These are phyloP conservation scores for Lithophane leautieri DNA, from an alignment of 2,888 invertebrate species.

Conservation along the genomic window DNA sequence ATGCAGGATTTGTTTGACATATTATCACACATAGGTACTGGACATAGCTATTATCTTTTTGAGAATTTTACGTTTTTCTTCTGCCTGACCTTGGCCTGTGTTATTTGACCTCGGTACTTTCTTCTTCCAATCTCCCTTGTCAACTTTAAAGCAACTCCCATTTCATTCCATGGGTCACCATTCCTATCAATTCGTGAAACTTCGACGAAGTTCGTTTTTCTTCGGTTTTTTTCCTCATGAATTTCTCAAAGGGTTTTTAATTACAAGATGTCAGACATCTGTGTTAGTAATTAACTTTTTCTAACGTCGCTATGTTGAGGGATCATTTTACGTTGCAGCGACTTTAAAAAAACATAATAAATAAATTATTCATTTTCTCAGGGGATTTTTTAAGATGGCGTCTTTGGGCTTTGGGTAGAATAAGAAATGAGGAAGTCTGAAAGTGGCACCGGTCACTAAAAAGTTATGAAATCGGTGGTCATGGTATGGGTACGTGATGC, in stretches of 20 bases:
- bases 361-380: constrained; percentile 21
- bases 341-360: constrained; percentile 19
- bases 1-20: too few relatives aligned
- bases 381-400: constrained; percentile 7
- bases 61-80: neutral
- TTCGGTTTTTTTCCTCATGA: constrained; percentile 31
- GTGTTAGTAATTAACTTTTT: constrained; percentile 61
- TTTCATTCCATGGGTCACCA: constrained; percentile 1
- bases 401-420: neutral
- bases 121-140: neutral
- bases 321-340: constrained; percentile 51
- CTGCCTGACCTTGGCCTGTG: neutral
- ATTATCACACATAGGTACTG: too few relatives aligned
- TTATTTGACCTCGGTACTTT: neutral
- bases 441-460: neutral
- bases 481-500: neutral
- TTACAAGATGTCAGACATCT: constrained; percentile 60
- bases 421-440: neutral
- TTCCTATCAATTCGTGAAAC: constrained; percentile 21
- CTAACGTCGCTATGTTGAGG: constrained; percentile 42
- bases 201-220: constrained; percentile 4
- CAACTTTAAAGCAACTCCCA: neutral
- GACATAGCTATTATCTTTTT: too few relatives aligned
- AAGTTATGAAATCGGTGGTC: neutral
- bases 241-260: constrained; percentile 53